Percentiles rank a stretch among this genome's conserved stretches.
phyloP scores from a whole-genome alignment of 2,888 invertebrate genomes.

The Amiota communis region DNA sequence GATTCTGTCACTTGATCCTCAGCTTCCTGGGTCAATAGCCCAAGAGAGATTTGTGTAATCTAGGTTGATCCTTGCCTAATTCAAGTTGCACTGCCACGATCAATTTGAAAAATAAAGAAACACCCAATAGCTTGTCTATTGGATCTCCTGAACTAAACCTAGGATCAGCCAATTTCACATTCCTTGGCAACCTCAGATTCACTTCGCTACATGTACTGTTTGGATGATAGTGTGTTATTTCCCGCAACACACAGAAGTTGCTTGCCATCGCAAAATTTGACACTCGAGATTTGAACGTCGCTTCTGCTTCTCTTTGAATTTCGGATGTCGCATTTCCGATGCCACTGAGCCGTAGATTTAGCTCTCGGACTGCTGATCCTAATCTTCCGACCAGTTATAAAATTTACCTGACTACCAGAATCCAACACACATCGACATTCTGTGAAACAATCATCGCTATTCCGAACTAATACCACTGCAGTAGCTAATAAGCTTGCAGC shows the following conservation, averaged over 20 bases:
- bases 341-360: not conserved
- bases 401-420: not conserved
- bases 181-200: not conserved
- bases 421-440: too few species aligned
- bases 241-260: not conserved
- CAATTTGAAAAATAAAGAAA: constrained; percentile 5
- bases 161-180: not conserved
- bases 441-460: not conserved
- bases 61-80: not conserved
- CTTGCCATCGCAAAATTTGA: not conserved
- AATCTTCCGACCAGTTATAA: not conserved
- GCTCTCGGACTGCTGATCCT: not conserved
- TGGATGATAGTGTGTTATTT: not conserved
- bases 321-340: not conserved
- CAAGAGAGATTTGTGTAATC: too few species aligned
- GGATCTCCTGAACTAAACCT: not conserved
- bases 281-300: not conserved
- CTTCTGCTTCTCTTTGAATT: not conserved
- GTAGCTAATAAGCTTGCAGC: not conserved
- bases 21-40: not conserved
- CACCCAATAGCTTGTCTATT: not conserved
- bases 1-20: not conserved
- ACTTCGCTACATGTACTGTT: not conserved
- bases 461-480: not conserved
- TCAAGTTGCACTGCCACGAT: not conserved